Evolutionary conservation across 2,113 vertebrate species (phyloP).

Genomic region (Speoplatyrhinus poulsoni): DNA sequence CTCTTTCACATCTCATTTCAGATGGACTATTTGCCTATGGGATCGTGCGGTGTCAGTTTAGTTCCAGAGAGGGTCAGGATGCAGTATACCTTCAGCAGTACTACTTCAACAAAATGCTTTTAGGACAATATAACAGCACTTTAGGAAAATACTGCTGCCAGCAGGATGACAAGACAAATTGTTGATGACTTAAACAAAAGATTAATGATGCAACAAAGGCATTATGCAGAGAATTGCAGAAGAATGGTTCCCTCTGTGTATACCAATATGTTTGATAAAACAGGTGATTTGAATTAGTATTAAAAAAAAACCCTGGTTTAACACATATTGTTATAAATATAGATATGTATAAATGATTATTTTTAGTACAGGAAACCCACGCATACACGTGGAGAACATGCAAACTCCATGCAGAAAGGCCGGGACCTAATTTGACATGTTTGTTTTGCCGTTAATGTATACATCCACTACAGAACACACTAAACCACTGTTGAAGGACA

Average conservation of each 20-base stretch:
- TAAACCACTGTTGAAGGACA: too few species aligned
- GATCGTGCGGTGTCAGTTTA: constrained; percentile 8
- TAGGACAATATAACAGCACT: constrained; percentile 41
- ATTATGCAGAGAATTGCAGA: not conserved
- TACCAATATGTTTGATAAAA: not conserved
- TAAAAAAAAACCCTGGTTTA: not conserved
- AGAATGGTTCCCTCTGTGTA: fast-evolving
- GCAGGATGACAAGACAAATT: not conserved
- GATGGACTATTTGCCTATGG: constrained; percentile 15
- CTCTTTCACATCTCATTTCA: constrained; percentile 23
- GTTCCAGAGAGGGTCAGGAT: not conserved
- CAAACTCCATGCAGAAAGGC: too few species aligned
- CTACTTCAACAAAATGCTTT: constrained; percentile 38
- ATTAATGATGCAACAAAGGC: not conserved
- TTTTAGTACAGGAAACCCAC: too few species aligned
- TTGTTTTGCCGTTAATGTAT: too few species aligned
- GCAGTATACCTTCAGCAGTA: constrained; percentile 13
- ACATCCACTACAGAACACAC: too few species aligned
- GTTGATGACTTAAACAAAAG: constrained; percentile 22
- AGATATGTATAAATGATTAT: not conserved
- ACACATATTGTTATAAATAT: not conserved
- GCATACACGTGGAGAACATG: too few species aligned
- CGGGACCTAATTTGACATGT: too few species aligned
- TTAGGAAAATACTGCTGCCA: constrained; percentile 21
- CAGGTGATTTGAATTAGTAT: constrained; percentile 28